phyloP scores from a whole-genome alignment of 2,888 invertebrate genomes.

The Chrysina gloriosa region DNA sequence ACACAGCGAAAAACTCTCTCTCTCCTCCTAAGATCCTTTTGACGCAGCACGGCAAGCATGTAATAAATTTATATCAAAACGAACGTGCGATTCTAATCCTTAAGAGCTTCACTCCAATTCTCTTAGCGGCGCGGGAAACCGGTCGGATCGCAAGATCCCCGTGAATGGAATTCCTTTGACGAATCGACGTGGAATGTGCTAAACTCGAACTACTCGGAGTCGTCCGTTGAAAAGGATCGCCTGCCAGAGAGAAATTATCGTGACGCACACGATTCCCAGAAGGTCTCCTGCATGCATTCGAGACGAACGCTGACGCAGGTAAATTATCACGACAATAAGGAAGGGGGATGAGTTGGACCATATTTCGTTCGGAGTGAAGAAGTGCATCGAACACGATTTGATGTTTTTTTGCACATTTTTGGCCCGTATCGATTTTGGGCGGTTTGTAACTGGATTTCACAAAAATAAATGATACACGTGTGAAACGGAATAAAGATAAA shows the following conservation, averaged over 20 bases:
- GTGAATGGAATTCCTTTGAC: constrained; percentile 36
- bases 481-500: too few species aligned
- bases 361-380: not conserved
- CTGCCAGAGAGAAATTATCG: constrained; percentile 12
- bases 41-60: too few species aligned
- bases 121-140: constrained; percentile 4
- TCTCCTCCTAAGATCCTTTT: too few species aligned
- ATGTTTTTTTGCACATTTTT: not conserved
- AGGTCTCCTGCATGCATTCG: constrained; percentile 1
- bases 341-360: too few species aligned
- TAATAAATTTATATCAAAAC: too few species aligned
- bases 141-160: constrained; percentile 7
- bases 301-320: not conserved
- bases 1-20: too few species aligned
- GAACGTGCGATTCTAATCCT: too few species aligned
- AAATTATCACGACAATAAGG: not conserved
- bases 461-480: not conserved
- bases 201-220: constrained; percentile 1
- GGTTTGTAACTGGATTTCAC: too few species aligned
- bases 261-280: constrained; percentile 3
- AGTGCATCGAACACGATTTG: too few species aligned
- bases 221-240: not conserved
- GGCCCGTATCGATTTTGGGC: too few species aligned
- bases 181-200: constrained; percentile 33
- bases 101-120: too few species aligned